Percentiles rank a stretch among this genome's conserved stretches.
These are phyloP conservation scores for Lithobates pipiens DNA, from an alignment of 2,797 vertebrate species.

Conservation along the genomic window DNA sequence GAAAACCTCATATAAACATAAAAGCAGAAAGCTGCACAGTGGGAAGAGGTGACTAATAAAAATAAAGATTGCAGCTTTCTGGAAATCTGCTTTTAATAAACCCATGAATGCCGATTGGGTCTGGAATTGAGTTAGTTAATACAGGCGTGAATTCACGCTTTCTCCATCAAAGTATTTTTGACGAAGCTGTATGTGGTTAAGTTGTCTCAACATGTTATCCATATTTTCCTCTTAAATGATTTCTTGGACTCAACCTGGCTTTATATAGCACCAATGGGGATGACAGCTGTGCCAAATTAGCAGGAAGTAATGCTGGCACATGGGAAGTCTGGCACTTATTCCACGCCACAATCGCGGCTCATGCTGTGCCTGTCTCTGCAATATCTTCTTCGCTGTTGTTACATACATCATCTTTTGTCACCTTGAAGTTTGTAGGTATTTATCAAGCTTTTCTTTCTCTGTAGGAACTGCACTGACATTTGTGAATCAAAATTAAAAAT, in stretches of 20 bases:
- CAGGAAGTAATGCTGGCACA: slow-evolving; percentile 55
- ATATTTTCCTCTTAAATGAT: slow-evolving; percentile 48
- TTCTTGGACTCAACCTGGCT: slow-evolving; percentile 19
- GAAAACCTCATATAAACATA: no score
- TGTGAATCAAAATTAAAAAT: slow-evolving; percentile 31
- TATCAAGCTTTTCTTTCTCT: slow-evolving; percentile 24
- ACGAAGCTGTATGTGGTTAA: slow-evolving; percentile 38
- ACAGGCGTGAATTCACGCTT: background rate
- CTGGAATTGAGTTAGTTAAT: no score
- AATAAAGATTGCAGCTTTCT: no score
- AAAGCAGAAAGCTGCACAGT: no score
- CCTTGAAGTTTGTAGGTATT: slow-evolving; percentile 31
- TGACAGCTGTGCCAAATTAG: slow-evolving; percentile 61
- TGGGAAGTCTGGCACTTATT: slow-evolving; percentile 50
- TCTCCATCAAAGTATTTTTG: background rate
- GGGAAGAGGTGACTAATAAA: no score
- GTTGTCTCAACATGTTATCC: slow-evolving; percentile 27
- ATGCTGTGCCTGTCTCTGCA: slow-evolving; percentile 39
- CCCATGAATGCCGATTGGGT: no score
- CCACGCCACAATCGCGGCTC: slow-evolving; percentile 14
- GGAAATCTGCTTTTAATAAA: no score
- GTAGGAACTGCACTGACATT: slow-evolving; percentile 30
- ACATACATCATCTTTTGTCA: slow-evolving; percentile 45
- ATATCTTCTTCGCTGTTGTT: slow-evolving; percentile 12
- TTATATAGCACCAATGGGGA: slow-evolving; percentile 46